Evolutionary conservation across 2,797 vertebrate genomes (phyloP), one percentile per base, ranked within the genome.

Genomic region (Enteromius anoplus): DNA sequence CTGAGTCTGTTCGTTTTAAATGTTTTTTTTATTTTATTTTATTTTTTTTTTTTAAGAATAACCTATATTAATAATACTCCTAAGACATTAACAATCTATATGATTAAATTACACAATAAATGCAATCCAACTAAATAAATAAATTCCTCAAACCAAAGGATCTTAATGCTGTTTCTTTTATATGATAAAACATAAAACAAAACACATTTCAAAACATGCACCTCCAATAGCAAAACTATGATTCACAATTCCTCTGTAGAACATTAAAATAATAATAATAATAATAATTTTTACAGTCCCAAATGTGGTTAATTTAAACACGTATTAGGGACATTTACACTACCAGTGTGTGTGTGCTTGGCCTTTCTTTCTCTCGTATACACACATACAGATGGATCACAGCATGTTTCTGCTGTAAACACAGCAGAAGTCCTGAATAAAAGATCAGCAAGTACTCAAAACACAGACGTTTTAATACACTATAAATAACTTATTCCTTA

Each of bases 361-460:
- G 53, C 12, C 21, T n/a, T 26, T 68, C 26, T 42, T 21, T 21
- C 40, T 45, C n/a, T 21, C 4, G 15, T 1, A 26, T 40, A 23
- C 47, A 34, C 3, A 23, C 49, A 62, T n/a, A n/a, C 26, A 65
- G 45, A 65, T 69, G 62, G 70, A 32, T 53, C 21, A 14, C 64
- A 17, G 65, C 32, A 58, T 72, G 75, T 23, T 65, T 84, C 51
- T 3, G 49, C 49, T 62, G 45, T 73, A 65, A 64, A 47, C 60
- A 80, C 42, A 34, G 65, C 65, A 68, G 45, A 79, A 72, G 65
- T 75, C 65, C 26, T 83, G 37, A 58, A 82, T 85, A 32, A 85
- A 84, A 78, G n/a, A 85, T 83, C 72, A 81, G 72, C 51, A 80
- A 60, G 65, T 42, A 62, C 40, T 78, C n/a, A 64, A 75, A 64